These are phyloP conservation scores for Rhogogaster chlorosoma DNA, from an alignment of 2,888 invertebrate genomes.

Conservation along the genomic window DNA sequence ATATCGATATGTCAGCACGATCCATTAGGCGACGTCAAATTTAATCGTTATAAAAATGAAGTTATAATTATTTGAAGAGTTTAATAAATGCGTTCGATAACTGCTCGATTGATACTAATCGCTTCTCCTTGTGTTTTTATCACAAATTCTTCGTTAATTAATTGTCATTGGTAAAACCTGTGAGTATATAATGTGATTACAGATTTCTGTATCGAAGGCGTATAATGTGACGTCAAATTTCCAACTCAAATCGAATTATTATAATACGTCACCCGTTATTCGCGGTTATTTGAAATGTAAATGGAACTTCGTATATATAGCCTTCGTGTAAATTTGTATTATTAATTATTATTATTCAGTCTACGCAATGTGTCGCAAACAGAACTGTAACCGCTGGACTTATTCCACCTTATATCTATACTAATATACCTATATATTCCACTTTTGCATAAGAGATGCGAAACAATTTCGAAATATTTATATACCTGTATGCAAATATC, in stretches of 20 bases:
- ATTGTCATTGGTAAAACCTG: background rate
- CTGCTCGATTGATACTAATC: too few species aligned
- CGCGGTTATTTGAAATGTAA: background rate
- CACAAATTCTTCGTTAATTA: background rate
- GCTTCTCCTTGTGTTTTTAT: too few species aligned
- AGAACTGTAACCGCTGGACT: background rate
- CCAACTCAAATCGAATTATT: background rate
- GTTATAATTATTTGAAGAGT: too few species aligned
- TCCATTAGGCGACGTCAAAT: background rate
- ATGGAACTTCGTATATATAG: background rate
- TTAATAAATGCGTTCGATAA: too few species aligned
- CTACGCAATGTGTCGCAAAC: background rate
- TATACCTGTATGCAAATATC: background rate
- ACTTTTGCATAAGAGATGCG: background rate
- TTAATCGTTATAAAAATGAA: too few species aligned
- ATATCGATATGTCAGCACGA: background rate
- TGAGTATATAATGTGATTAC: background rate
- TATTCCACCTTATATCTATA: background rate
- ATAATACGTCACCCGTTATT: background rate
- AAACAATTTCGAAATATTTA: background rate
- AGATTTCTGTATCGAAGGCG: background rate
- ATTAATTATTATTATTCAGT: constrained; percentile 10
- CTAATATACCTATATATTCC: background rate
- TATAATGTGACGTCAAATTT: background rate
- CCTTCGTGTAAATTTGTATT: background rate